phyloP scores from a whole-genome alignment of 2,797 vertebrate genomes.

The Dendrocincla fuliginosa region DNA sequence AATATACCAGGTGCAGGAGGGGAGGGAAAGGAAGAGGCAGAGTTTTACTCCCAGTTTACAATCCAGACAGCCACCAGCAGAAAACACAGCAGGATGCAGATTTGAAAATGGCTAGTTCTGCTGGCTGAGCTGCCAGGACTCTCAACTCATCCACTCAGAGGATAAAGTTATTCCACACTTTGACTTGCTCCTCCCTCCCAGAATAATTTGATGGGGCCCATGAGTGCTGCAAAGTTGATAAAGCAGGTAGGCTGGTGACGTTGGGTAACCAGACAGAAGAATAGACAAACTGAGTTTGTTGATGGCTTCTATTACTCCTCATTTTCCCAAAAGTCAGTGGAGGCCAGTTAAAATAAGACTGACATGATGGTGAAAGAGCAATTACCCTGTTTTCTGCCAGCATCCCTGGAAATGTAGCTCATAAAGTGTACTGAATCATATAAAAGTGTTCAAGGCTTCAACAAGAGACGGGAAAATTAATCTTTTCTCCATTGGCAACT shows the following conservation, averaged over 20 bases:
- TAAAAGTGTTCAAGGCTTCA: conserved; percentile 45
- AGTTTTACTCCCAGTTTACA: not conserved
- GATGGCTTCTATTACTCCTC: not conserved
- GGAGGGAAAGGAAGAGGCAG: not conserved
- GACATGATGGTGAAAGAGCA: conserved; percentile 13
- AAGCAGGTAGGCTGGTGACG: not conserved
- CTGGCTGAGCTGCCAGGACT: not conserved
- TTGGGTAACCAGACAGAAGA: not conserved
- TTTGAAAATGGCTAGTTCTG: not conserved
- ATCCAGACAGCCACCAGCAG: not conserved
- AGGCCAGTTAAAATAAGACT: conserved; percentile 36
- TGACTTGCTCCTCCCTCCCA: not conserved
- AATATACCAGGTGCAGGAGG: not conserved
- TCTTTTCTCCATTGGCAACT: not conserved
- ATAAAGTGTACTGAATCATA: conserved; percentile 34
- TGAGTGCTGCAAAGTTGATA: not conserved
- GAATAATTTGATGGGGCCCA: not conserved
- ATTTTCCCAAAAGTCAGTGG: not conserved
- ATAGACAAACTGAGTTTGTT: not conserved
- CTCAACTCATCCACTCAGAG: not conserved
- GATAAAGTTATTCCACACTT: not conserved
- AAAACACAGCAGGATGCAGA: not conserved
- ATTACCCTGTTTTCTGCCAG: conserved; percentile 31
- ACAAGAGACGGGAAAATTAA: not conserved
- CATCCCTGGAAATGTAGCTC: conserved; percentile 26